Conservation (phyloP, 2,113 vertebrate species). For the Takifugu bimaculatus region DNA sequence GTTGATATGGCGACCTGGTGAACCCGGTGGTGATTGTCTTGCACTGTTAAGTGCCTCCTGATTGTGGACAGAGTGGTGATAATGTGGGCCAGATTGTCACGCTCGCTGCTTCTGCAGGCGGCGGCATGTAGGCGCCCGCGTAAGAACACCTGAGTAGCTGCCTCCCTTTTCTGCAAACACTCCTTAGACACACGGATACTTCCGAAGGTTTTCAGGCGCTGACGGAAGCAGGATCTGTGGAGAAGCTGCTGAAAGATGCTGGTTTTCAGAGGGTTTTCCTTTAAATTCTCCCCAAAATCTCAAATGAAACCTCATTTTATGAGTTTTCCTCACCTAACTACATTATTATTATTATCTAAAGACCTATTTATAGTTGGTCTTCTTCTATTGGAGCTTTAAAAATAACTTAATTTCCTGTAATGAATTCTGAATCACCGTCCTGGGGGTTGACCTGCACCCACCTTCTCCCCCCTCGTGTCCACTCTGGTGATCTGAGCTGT, state of each 20-base stretch:
- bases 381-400: too few relatives aligned
- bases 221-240: slow-evolving; percentile 22
- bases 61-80: slow-evolving; percentile 55
- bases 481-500: background rate
- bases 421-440: too few relatives aligned
- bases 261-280: slow-evolving; percentile 27
- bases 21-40: slow-evolving; percentile 54
- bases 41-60: slow-evolving; percentile 58
- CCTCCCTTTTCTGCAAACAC: slow-evolving; percentile 35
- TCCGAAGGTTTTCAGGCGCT: slow-evolving; percentile 47
- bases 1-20: slow-evolving; percentile 53
- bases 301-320: background rate
- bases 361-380: too few relatives aligned
- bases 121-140: slow-evolving; percentile 28
- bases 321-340: too few relatives aligned
- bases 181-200: slow-evolving; percentile 26
- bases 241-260: slow-evolving; percentile 40
- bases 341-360: too few relatives aligned
- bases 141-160: slow-evolving; percentile 5
- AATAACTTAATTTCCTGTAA: too few relatives aligned
- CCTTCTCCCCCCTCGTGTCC: background rate
- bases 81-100: slow-evolving; percentile 64
- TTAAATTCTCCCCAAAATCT: background rate
- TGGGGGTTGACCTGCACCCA: too few relatives aligned
- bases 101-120: slow-evolving; percentile 14